Evolutionary conservation across 53 echinoderm and acorn worm species (phyloP), one percentile per base, ranked within the genome.

Genomic region (Hippasteria phrygiana): DNA sequence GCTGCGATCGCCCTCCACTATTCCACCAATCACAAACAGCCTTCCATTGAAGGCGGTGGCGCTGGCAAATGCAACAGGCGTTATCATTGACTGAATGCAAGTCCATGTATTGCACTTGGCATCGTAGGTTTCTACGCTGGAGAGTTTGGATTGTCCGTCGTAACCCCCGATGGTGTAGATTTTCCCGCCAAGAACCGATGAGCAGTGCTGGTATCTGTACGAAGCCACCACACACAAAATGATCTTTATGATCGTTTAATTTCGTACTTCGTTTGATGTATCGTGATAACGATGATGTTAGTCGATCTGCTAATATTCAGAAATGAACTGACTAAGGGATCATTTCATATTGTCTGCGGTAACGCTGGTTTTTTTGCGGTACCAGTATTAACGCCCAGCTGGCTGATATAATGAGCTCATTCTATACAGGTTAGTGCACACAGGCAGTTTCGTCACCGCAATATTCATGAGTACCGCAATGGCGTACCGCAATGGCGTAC

Each of bases 1-100:
- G 0, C 73, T 75, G 39, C 73, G 27, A n/a, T 85, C 87, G 48
- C 89, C 64, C 26, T 77, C 71, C 36, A 74, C 89, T 55, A 93
- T 89, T 37, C 95, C 93, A 80, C 95, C 95, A 89, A 95, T 95
- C 93, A 95, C 95, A 71, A 65, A 93, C 87, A 93, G 88, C 78
- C 87, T 89, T 39, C 87, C 75, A 87, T 91, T 90, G 63, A 86
- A 93, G 17, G 91, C 93, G 12, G 91, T 89, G 51, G 77, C 91
- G 34, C 93, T 83, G 28, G 95, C 89, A 34, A 93, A 95, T 89
- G 95, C 88, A 87, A 95, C 95, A 59, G 95, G 81, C 24, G 71
- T 89, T 47, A 41, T 85, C 95, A 95, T 93, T 89, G 95, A 89
- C 76, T 84, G 91, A 41, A 79, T 84, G 18, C 85, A 67, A 1